Base-by-base conservation (phyloP, 2,797 vertebrate species). In the Halcyon smyrnensis region DNA sequence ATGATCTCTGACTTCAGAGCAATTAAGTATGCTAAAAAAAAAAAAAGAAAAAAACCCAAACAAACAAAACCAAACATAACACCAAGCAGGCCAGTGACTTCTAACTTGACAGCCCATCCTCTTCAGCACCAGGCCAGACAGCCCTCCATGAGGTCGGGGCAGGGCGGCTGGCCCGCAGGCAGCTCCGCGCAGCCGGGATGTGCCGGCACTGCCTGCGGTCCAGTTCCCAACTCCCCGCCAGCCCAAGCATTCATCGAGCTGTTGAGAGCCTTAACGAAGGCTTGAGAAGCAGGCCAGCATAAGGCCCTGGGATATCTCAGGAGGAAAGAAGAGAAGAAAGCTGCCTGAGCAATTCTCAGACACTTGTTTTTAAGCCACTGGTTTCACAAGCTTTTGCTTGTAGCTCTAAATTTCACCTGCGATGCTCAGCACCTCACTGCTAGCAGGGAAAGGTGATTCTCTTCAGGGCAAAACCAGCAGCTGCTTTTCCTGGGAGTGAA, bases 381-480 rank as follows among this genome's bases (percentile, higher is more conserved):
- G 34, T 71, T 94, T 81, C 50, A 32, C 57, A 78, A 53, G 24
- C 30, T 53, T 93, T 81, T 65, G 50, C 80, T 84, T 7, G 1
- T 45, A 87, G 65, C 51, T 18, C 57, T 45, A 11, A 36, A 71
- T 50, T 76, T 78, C 73, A 78, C 8, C 34, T 27, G 27, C 0
- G 0, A 30, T 30, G 51, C 28, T 68, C 0, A 0, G 8, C 0
- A 0, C 37, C 16, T 86, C 0, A 0, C n/a, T 77, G 64, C 36
- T 46, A 50, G 41, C 1, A 46, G 5, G 41, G 24, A 70, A 82
- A 48, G 20, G 32, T 1, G 19, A 32, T 28, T 60, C 51, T 70
- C 25, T 48, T 32, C 3, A 8, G 36, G 7, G 19, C 5, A 84
- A 83, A 77, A 62, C 4, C 39, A 78, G 54, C 54, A 78, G 32